Conservation (phyloP, 1,140 invertebrate species). For the Brachionus rotundiformis region DNA sequence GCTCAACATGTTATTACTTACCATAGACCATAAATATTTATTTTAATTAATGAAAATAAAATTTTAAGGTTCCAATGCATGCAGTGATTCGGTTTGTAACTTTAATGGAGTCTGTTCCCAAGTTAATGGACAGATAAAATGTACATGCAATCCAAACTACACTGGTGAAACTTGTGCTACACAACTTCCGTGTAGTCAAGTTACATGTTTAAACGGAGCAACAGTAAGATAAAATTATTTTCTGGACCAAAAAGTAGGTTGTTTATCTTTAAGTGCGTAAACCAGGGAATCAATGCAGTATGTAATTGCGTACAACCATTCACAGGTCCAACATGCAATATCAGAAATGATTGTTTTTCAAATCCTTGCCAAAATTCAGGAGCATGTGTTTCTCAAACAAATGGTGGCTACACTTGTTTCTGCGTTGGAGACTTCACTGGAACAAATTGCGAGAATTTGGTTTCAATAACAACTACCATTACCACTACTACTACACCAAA, state of each 20-base stretch:
- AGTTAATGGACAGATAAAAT: not conserved
- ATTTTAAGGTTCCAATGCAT: not conserved
- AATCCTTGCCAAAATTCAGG: slow-evolving; percentile 33
- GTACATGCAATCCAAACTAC: not conserved
- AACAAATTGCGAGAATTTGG: not conserved
- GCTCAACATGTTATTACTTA: not conserved
- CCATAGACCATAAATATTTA: not conserved
- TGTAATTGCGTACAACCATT: slow-evolving; percentile 13
- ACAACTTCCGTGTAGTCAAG: not conserved
- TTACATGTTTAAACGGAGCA: slow-evolving; percentile 7
- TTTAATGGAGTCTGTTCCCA: slow-evolving; percentile 18
- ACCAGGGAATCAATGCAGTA: slow-evolving; percentile 1
- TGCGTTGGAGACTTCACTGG: not conserved
- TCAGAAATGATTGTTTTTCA: slow-evolving; percentile 26
- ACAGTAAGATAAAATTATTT: slow-evolving; percentile 27
- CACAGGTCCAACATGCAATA: slow-evolving; percentile 1
- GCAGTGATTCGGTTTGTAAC: not conserved
- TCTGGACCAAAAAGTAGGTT: too few species aligned
- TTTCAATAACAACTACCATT: not conserved
- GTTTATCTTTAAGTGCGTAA: too few species aligned
- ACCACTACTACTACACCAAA: not conserved
- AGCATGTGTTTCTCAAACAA: not conserved
- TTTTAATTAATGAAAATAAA: not conserved
- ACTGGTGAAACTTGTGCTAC: slow-evolving; percentile 19
- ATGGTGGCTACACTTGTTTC: slow-evolving; percentile 23